Evolutionary conservation across 2,113 vertebrate species (phyloP).

Genomic region (Engystomops pustulosus): DNA sequence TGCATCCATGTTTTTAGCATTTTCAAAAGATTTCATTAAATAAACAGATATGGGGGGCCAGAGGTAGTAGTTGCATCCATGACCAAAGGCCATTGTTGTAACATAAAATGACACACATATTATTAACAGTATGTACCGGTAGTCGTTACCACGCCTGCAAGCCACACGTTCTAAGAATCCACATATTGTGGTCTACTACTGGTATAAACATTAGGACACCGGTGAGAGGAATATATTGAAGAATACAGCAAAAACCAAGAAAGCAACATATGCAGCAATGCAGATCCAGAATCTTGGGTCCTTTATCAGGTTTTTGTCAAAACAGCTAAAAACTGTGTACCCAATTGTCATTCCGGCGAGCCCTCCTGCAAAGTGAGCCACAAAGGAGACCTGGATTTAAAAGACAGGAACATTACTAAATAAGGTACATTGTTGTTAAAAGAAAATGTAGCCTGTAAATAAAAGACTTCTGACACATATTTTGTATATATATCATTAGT

Average conservation of each 20-base stretch:
- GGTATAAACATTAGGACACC: constrained; percentile 63
- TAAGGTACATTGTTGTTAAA: no score
- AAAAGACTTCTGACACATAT: neutral
- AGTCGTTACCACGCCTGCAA: no score
- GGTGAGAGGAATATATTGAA: constrained; percentile 88
- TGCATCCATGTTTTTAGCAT: neutral
- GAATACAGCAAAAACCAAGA: constrained; percentile 80
- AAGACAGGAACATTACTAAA: neutral
- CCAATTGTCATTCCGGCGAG: constrained; percentile 90
- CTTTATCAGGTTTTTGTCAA: constrained; percentile 81
- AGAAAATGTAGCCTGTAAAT: neutral
- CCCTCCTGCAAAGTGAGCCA: constrained; percentile 87
- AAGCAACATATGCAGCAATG: constrained; percentile 77
- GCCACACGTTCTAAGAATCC: no score
- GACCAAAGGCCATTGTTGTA: neutral
- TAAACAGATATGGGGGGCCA: neutral
- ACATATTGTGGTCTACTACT: neutral
- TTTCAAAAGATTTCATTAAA: neutral
- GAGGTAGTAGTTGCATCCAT: neutral
- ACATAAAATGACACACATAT: neutral
- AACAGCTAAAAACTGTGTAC: constrained; percentile 88
- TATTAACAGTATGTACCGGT: neutral
- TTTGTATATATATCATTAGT: neutral
- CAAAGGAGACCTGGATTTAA: constrained; percentile 84
- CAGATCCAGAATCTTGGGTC: constrained; percentile 88